These are phyloP conservation scores for Acrocephalus arundinaceus DNA, from an alignment of 2,113 vertebrate species.

Conservation along the genomic window DNA sequence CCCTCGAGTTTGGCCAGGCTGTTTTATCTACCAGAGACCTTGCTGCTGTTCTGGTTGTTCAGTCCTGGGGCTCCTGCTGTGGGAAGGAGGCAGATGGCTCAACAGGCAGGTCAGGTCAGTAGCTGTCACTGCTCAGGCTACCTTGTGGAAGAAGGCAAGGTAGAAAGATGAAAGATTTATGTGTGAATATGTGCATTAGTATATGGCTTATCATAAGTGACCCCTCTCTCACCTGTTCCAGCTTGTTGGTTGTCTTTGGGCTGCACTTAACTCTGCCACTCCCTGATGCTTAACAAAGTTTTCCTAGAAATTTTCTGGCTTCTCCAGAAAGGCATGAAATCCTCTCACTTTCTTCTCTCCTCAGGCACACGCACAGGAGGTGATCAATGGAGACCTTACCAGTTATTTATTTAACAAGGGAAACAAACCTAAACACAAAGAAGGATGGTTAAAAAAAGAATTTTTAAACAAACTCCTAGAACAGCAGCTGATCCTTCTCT, in stretches of 20 bases:
- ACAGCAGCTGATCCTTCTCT: conserved; percentile 63
- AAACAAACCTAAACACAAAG: conserved; percentile 75
- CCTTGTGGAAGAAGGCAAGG: background rate
- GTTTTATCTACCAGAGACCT: background rate
- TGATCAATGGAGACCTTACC: conserved; percentile 66
- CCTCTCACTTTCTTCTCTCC: background rate
- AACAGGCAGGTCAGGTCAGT: background rate
- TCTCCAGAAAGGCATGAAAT: background rate
- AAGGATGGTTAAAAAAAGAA: conserved; percentile 75
- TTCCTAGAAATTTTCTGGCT: background rate
- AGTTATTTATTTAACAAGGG: conserved; percentile 76
- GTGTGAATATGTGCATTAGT: background rate
- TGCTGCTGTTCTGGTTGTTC: background rate
- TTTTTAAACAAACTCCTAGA: conserved; percentile 77
- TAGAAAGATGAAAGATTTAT: background rate
- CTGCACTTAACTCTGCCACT: background rate
- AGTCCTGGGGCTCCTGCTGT: background rate
- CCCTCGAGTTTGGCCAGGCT: background rate
- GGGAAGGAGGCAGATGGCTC: background rate
- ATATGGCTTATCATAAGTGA: background rate
- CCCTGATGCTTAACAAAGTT: background rate
- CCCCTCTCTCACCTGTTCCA: background rate
- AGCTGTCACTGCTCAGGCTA: background rate
- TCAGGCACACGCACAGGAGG: background rate
- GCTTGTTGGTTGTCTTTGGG: background rate